phyloP scores from a whole-genome alignment of 2,113 vertebrate species.

The Baryphthengus martii region DNA sequence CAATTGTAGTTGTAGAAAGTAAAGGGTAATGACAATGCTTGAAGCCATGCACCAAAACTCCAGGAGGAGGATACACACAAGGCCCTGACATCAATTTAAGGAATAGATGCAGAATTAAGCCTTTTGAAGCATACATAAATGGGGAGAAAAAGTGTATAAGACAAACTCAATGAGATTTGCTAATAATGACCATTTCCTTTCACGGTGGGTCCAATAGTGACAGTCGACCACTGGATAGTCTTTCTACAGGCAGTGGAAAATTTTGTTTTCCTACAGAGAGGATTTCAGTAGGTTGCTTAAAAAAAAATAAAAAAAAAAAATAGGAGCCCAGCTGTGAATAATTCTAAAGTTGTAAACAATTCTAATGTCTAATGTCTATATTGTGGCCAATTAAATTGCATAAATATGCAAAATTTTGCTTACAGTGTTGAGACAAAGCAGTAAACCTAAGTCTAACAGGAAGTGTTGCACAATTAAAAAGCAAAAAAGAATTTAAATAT shows the following conservation, averaged over 20 bases:
- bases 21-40: neutral
- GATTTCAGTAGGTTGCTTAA: neutral
- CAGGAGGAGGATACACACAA: neutral
- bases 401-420: neutral
- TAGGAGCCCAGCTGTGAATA: neutral
- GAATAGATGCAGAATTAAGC: neutral
- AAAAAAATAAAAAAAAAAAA: too few species aligned
- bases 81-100: neutral
- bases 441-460: neutral
- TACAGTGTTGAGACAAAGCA: neutral
- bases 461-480: neutral
- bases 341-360: neutral
- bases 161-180: neutral
- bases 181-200: neutral
- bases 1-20: neutral
- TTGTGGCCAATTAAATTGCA: neutral
- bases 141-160: neutral
- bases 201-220: neutral
- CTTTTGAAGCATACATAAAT: neutral
- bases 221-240: neutral
- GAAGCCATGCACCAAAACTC: neutral
- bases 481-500: neutral
- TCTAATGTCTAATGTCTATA: neutral
- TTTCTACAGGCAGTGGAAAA: neutral
- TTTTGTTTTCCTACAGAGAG: neutral